Evolutionary conservation across 2,888 invertebrate genomes (phyloP).

Genomic region (Anarsia innoxiella): DNA sequence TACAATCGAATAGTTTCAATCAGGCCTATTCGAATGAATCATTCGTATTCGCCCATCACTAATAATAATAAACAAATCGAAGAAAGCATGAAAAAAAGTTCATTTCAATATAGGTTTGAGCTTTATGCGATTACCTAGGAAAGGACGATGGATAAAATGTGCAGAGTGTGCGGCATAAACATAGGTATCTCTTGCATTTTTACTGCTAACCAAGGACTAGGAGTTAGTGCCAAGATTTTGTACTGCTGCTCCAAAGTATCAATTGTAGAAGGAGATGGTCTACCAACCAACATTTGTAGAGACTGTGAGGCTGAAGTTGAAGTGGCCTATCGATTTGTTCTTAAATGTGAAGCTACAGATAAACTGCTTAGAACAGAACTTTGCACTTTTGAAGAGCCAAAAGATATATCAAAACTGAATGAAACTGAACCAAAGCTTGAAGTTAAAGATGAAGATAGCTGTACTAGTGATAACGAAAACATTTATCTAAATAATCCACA

Average conservation of each 20-base stretch:
- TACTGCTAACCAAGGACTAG: constrained; percentile 21
- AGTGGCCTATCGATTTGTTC: constrained; percentile 38
- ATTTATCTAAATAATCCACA: too few species aligned
- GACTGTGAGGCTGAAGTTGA: constrained; percentile 37
- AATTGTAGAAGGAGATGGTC: constrained; percentile 38
- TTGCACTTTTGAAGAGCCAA: neutral
- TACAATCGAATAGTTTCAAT: too few species aligned
- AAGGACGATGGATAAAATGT: too few species aligned
- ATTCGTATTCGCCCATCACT: too few species aligned
- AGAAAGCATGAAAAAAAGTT: too few species aligned
- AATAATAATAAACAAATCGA: too few species aligned
- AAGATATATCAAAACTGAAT: constrained; percentile 7
- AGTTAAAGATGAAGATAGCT: constrained; percentile 34
- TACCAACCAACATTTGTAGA: constrained; percentile 40
- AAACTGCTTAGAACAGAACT: constrained; percentile 27
- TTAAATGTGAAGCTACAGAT: constrained; percentile 48
- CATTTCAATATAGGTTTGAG: too few species aligned
- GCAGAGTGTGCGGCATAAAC: constrained; percentile 44
- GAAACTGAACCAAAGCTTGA: constrained; percentile 25
- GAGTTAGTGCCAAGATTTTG: constrained; percentile 36
- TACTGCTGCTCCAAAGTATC: constrained; percentile 42
- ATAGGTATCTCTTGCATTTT: constrained; percentile 37
- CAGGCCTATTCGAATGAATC: too few species aligned
- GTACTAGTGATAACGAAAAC: constrained; percentile 21
- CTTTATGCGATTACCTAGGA: too few species aligned